These are phyloP conservation scores for Drosophila sordidula DNA, from an alignment of 2,888 invertebrate species.

Conservation along the genomic window DNA sequence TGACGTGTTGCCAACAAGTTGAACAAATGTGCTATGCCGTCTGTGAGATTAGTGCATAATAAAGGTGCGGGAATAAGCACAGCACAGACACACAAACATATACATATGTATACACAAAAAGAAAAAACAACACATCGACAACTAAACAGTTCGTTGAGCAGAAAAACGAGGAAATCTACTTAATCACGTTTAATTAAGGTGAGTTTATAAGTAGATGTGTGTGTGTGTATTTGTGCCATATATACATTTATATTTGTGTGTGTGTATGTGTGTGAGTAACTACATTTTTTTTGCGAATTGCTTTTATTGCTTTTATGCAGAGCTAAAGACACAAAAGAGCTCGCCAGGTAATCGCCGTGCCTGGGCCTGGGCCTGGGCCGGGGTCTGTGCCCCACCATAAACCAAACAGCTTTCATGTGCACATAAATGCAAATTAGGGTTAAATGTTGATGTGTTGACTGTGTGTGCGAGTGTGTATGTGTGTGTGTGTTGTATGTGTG, in stretches of 20 bases:
- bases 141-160: conserved; percentile 77
- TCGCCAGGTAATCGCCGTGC: conserved; percentile 67
- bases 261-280: conserved; percentile 34
- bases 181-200: conserved; percentile 83
- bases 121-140: conserved; percentile 61
- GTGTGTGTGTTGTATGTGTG: conserved; percentile 9
- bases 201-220: conserved; percentile 71
- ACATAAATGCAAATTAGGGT: conserved; percentile 81
- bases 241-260: conserved; percentile 15
- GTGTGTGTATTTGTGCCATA: conserved; percentile 31
- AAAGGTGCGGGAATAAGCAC: conserved; percentile 62
- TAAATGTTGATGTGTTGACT: conserved; percentile 66
- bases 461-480: conserved; percentile 17
- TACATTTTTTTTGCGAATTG: conserved; percentile 65
- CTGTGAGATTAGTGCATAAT: conserved; percentile 37
- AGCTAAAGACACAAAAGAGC: conserved; percentile 67
- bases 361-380: conserved; percentile 5
- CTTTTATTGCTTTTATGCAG: conserved; percentile 70
- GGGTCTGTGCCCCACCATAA: conserved; percentile 36
- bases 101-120: neutral
- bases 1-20: conserved; percentile 35
- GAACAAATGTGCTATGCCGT: conserved; percentile 15
- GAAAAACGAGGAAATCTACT: conserved; percentile 80
- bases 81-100: conserved; percentile 27
- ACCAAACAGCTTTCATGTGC: conserved; percentile 59